Base-by-base conservation (phyloP, 2,888 invertebrate species). In the Plebejus anna region DNA sequence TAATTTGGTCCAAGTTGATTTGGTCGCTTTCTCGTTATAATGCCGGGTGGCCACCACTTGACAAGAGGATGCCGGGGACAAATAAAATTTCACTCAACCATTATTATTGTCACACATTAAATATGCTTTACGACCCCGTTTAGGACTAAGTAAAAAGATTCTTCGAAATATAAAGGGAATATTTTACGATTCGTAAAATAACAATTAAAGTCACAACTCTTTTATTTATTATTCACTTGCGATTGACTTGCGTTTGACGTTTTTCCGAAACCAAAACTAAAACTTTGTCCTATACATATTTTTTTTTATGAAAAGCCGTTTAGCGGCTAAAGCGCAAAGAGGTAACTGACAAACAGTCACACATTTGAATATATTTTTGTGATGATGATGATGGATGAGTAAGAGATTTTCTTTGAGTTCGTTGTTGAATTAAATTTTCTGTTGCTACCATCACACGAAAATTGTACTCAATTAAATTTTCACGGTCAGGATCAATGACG, bases 61-160 rank as follows among this genome's bases (percentile, higher is more conserved):
- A 91, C 90, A 89, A 88, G 90, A 92, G 91, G 92, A 92, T 91
- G 92, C 86, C 82, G 84, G 85, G 87, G 90, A 90, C 88, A 89
- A 90, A 90, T 91, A 90, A 90, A 92, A 90, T 91, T 91, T 88
- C 87, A 90, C 85, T 88, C 84, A 32, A 28, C 73, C 83, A 80
- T 87, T 86, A 84, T 88, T 90, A 89, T 84, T 88, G 84, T 83
- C 84, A 81, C 82, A 84, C 87, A 89, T 90, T 90, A 89, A 66
- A 90, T 89, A 90, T 89, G 86, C 86, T 89, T 90, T 89, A 90
- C 85, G 87, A 86, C 85, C 85, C 84, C 83, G 83, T 84, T 86
- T 83, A 82, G 77, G 78, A 73, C 73, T 73, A 47, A 73, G 32
- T 73, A 55, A 73, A 72, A 73, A 73, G 73, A 55, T 73, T 73